phyloP scores from a whole-genome alignment of 2,797 vertebrate species.

The Eospalax fontanierii region DNA sequence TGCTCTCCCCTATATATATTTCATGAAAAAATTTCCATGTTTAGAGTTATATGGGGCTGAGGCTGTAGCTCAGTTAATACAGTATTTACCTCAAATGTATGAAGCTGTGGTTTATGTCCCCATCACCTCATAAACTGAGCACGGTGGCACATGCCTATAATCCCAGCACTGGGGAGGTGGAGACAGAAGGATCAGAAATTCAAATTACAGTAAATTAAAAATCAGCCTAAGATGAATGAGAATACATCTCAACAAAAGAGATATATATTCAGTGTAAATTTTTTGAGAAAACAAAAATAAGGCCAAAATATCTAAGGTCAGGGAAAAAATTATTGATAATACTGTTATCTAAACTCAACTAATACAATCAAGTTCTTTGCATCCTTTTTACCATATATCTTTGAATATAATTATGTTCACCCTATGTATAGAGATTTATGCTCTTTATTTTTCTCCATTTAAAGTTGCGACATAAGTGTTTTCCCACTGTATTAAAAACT shows the following conservation, averaged over 20 bases:
- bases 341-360: conserved; percentile 13
- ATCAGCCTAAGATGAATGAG: not conserved
- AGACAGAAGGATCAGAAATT: not conserved
- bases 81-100: not conserved
- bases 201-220: not conserved
- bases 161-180: not conserved
- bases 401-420: conserved; percentile 37
- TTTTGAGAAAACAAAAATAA: not conserved
- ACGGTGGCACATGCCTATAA: not conserved
- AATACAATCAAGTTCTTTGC: not conserved
- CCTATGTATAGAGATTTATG: conserved; percentile 18
- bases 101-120: not conserved
- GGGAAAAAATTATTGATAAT: not conserved
- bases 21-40: not conserved
- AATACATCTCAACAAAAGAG: not conserved
- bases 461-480: conserved; percentile 44
- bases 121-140: not conserved
- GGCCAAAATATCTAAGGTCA: not conserved
- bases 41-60: not conserved
- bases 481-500: conserved; percentile 69
- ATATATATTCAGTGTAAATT: not conserved
- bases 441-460: conserved; percentile 61
- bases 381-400: conserved; percentile 16
- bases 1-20: not conserved
- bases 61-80: not conserved